A percentile compares a stretch with the other conserved stretches of the same genome.
phyloP scores from a whole-genome alignment of 2,888 invertebrate species.

The Prenolepis imparis region DNA sequence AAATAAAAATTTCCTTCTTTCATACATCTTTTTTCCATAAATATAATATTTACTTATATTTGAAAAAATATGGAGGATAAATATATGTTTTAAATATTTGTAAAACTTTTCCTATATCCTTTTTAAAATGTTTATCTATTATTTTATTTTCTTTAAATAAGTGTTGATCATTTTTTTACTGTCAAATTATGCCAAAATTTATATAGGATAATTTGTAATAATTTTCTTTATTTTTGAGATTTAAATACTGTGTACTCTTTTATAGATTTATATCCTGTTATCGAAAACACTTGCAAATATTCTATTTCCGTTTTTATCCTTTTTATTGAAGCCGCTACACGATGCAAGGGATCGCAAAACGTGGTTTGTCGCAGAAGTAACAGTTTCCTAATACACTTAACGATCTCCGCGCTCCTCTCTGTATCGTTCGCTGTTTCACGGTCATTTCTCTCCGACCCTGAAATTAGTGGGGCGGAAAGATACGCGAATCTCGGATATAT shows the following conservation, averaged over 20 bases:
- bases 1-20: not conserved
- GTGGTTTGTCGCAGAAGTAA: conserved; percentile 62
- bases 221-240: not conserved
- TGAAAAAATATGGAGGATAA: not conserved
- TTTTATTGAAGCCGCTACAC: not conserved
- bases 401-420: conserved; percentile 65
- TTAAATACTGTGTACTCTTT: not conserved
- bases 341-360: conserved; percentile 29
- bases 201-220: not conserved
- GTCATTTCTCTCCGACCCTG: conserved; percentile 73
- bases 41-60: not conserved
- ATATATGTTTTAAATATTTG: not conserved
- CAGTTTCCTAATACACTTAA: conserved; percentile 77
- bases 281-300: conserved; percentile 12
- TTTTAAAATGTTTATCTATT: not conserved
- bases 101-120: not conserved
- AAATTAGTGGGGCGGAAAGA: conserved; percentile 77
- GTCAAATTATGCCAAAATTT: not conserved
- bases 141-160: not conserved
- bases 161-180: not conserved
- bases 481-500: conserved; percentile 77
- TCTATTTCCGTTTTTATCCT: conserved; percentile 13
- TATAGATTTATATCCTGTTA: conserved; percentile 2
- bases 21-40: not conserved
- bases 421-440: conserved; percentile 76